Evolutionary conservation across 1,140 invertebrate genomes (phyloP).

Genomic region (Drosophila subobscura): DNA sequence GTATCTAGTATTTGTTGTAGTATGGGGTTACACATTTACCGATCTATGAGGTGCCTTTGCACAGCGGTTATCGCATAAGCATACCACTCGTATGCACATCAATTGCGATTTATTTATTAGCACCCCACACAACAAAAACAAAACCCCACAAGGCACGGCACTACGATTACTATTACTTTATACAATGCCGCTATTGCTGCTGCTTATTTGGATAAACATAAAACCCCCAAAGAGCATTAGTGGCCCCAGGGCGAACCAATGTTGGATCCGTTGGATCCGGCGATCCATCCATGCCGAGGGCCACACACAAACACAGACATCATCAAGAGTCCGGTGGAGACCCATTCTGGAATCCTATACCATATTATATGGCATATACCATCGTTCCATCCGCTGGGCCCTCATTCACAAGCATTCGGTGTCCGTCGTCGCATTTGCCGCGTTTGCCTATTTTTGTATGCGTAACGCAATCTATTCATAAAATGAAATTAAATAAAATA

Average conservation of each 20-base stretch:
- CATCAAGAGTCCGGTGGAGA: constrained; percentile 32
- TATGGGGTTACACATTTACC: constrained; percentile 22
- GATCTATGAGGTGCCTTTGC: constrained; percentile 42
- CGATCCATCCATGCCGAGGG: constrained; percentile 28
- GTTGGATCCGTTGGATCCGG: background rate
- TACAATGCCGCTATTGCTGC: constrained; percentile 55
- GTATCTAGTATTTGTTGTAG: constrained; percentile 3
- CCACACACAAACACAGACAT: constrained; percentile 34
- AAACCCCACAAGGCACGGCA: constrained; percentile 2
- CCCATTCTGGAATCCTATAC: constrained; percentile 35
- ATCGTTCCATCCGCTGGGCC: constrained; percentile 47
- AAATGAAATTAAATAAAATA: constrained; percentile 81
- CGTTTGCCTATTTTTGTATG: constrained; percentile 71
- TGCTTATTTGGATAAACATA: constrained; percentile 77
- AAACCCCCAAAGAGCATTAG: constrained; percentile 57
- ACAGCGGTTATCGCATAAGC: constrained; percentile 47
- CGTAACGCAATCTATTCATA: constrained; percentile 82
- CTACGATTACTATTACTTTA: constrained; percentile 53
- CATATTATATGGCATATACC: constrained; percentile 18
- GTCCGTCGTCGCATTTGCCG: constrained; percentile 2
- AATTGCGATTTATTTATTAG: constrained; percentile 79
- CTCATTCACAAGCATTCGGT: constrained; percentile 58
- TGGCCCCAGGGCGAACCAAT: background rate
- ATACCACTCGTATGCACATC: constrained; percentile 21
- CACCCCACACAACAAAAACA: constrained; percentile 59